phyloP scores from a whole-genome alignment of 2,113 vertebrate genomes.

The Falco punctatus region DNA sequence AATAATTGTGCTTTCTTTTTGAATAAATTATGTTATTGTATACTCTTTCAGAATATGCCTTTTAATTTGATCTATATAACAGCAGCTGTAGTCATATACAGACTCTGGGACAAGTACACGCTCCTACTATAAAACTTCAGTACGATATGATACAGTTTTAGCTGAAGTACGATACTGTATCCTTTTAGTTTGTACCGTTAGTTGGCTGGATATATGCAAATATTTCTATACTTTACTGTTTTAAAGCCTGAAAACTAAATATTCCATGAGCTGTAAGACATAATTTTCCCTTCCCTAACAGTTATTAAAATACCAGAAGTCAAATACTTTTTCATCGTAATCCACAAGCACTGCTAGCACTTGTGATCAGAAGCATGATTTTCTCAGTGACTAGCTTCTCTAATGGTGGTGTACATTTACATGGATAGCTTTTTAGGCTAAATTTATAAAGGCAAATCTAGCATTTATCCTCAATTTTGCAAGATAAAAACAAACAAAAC shows the following conservation, averaged over 20 bases:
- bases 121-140: not conserved
- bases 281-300: not conserved
- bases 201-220: not conserved
- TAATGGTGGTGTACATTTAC: not conserved
- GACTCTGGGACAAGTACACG: not conserved
- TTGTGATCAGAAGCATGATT: not conserved
- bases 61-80: not conserved
- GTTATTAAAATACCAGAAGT: not conserved
- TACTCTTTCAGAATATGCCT: not conserved
- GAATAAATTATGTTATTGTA: not conserved
- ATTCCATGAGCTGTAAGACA: not conserved
- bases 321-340: not conserved
- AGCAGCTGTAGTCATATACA: not conserved
- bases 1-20: not conserved
- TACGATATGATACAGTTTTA: not conserved
- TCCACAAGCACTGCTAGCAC: not conserved
- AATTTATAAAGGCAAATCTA: not conserved
- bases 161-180: not conserved
- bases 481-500: too few relatives aligned
- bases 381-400: not conserved
- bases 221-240: not conserved
- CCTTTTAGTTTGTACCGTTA: not conserved
- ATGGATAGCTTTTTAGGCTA: not conserved
- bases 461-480: not conserved
- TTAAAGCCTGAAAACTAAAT: not conserved